These are phyloP conservation scores for Eupeodes latifasciatus DNA, from an alignment of 2,888 invertebrate genomes.

Conservation along the genomic window DNA sequence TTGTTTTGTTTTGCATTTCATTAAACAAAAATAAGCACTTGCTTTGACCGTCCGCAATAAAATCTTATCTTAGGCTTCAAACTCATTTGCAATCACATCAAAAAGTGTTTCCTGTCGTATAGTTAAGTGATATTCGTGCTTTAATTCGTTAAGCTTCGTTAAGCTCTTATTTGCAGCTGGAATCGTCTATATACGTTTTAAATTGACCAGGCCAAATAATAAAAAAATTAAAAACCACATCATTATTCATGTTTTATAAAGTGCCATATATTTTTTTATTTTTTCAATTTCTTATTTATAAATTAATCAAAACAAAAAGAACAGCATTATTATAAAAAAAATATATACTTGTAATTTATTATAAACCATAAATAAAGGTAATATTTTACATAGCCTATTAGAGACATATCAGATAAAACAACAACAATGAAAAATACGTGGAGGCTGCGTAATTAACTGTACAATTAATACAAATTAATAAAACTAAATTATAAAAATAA, in stretches of 20 bases:
- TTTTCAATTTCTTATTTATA: background rate
- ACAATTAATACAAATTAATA: slow-evolving; percentile 54
- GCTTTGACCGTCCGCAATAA: slow-evolving; percentile 30
- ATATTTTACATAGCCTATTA: slow-evolving; percentile 82
- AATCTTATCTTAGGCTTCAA: slow-evolving; percentile 10
- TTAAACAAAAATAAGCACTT: background rate
- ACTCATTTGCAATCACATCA: background rate
- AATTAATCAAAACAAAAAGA: slow-evolving; percentile 8
- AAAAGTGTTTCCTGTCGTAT: background rate
- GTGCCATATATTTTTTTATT: background rate
- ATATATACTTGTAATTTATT: slow-evolving; percentile 53
- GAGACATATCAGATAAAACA: slow-evolving; percentile 82
- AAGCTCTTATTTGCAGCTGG: background rate
- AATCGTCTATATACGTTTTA: background rate
- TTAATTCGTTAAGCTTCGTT: background rate
- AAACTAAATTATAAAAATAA: slow-evolving; percentile 48
- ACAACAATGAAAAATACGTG: slow-evolving; percentile 61
- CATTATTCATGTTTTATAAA: slow-evolving; percentile 2
- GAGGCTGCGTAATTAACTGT: slow-evolving; percentile 56
- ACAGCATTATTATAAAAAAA: slow-evolving; percentile 18
- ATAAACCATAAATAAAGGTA: slow-evolving; percentile 61
- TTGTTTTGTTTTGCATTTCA: background rate
- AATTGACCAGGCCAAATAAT: background rate
- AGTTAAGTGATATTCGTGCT: background rate
- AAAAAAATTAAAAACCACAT: background rate